Percentiles rank a stretch among this genome's conserved stretches.
These are phyloP conservation scores for Dorcus hopei DNA, from an alignment of 2,888 invertebrate species.

Conservation along the genomic window DNA sequence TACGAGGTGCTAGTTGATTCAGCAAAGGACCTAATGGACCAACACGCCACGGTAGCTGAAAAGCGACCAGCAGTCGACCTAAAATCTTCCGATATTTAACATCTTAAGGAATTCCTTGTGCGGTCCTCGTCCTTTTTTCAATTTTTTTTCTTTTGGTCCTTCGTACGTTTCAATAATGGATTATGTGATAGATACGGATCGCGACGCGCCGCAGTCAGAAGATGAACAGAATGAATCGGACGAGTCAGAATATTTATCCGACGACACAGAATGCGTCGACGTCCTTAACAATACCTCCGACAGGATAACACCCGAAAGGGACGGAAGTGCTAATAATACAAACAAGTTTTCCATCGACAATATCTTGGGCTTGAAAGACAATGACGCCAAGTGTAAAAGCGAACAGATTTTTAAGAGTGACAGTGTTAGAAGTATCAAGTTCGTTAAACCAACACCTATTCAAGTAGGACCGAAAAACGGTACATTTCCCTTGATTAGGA, in stretches of 20 bases:
- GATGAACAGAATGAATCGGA: slow-evolving; percentile 28
- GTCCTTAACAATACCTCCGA: slow-evolving; percentile 16
- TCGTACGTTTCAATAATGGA: slow-evolving; percentile 14
- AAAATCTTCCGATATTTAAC: slow-evolving; percentile 29
- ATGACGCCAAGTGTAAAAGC: slow-evolving; percentile 13
- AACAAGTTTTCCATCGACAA: slow-evolving; percentile 49
- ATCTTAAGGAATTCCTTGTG: slow-evolving; percentile 10
- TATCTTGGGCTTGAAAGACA: slow-evolving; percentile 41
- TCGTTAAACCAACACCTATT: slow-evolving; percentile 42
- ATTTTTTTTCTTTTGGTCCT: too few relatives aligned
- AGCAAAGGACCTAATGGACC: slow-evolving; percentile 44
- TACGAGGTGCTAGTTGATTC: slow-evolving; percentile 43
- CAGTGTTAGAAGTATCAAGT: slow-evolving; percentile 33
- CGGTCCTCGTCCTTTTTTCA: too few relatives aligned
- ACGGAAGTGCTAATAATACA: slow-evolving; percentile 28
- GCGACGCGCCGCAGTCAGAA: slow-evolving; percentile 16
- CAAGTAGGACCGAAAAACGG: slow-evolving; percentile 20
- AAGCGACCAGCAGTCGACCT: slow-evolving; percentile 27
- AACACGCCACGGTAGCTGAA: slow-evolving; percentile 33
- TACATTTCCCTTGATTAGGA: slow-evolving; percentile 4
- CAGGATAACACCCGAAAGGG: slow-evolving; percentile 22
- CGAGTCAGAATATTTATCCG: slow-evolving; percentile 34
- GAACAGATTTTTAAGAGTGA: slow-evolving; percentile 14
- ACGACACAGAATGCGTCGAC: slow-evolving; percentile 24
- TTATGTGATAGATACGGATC: slow-evolving; percentile 11